phyloP scores from a whole-genome alignment of 2,113 vertebrate genomes.

The Hypanus sabinus region DNA sequence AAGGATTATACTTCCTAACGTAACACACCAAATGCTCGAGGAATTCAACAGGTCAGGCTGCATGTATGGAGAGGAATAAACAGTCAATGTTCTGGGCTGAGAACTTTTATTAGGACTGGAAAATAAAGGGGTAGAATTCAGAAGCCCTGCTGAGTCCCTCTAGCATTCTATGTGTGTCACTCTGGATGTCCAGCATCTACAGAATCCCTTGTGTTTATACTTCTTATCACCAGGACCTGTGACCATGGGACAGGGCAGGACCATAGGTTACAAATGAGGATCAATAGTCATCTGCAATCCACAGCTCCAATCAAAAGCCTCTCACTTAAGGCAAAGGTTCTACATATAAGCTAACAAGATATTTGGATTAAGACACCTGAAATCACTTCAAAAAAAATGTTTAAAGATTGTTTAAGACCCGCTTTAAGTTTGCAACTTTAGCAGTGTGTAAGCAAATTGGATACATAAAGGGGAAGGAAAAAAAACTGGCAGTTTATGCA shows the following conservation, averaged over 20 bases:
- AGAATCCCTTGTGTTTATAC: not conserved
- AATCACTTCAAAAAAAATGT: not conserved
- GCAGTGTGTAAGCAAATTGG: not conserved
- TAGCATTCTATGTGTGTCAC: too few species aligned
- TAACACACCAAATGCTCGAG: too few species aligned
- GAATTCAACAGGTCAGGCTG: too few species aligned
- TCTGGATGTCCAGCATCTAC: too few species aligned
- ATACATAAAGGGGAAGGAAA: not conserved
- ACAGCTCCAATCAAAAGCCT: slow-evolving; percentile 1
- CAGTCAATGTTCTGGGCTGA: too few species aligned
- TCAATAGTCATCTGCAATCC: not conserved
- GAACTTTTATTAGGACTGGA: too few species aligned
- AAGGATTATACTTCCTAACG: not conserved
- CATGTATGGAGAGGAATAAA: too few species aligned
- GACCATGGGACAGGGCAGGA: not conserved
- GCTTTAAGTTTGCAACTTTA: not conserved
- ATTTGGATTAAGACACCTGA: slow-evolving; percentile 28
- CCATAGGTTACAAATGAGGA: not conserved
- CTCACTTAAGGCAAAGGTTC: slow-evolving; percentile 19
- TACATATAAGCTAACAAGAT: not conserved
- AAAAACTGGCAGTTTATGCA: not conserved
- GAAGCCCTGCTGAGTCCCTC: too few species aligned
- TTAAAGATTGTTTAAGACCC: not conserved
- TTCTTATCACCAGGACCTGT: not conserved
- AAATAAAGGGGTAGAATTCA: too few species aligned